These are phyloP conservation scores for Cerceris rybyensis DNA, from an alignment of 2,888 invertebrate species.

Conservation along the genomic window DNA sequence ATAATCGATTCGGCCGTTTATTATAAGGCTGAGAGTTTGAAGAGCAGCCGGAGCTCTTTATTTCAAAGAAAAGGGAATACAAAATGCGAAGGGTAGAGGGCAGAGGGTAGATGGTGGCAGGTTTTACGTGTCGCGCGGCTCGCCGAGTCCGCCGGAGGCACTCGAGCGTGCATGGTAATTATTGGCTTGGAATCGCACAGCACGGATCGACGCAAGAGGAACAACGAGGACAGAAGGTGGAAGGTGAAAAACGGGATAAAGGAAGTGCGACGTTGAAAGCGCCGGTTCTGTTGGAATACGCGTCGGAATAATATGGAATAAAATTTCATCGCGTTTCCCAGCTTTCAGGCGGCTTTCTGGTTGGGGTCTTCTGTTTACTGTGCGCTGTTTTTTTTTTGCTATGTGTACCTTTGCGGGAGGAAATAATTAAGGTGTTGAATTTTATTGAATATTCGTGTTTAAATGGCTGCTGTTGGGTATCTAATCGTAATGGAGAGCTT, in stretches of 20 bases:
- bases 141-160: constrained; percentile 19
- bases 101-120: background rate
- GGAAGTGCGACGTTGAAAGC: constrained; percentile 28
- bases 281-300: constrained; percentile 23
- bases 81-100: background rate
- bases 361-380: too few relatives aligned
- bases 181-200: constrained; percentile 58
- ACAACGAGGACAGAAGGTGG: constrained; percentile 25
- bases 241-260: constrained; percentile 15
- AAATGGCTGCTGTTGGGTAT: too few relatives aligned
- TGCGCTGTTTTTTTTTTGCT: too few relatives aligned
- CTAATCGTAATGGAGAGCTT: too few relatives aligned
- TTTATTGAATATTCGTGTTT: too few relatives aligned
- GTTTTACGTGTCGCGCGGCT: constrained; percentile 25
- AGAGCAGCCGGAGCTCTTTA: background rate
- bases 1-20: too few relatives aligned
- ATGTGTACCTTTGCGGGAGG: too few relatives aligned
- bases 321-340: background rate
- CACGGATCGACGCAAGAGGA: constrained; percentile 29
- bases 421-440: too few relatives aligned
- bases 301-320: background rate
- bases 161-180: constrained; percentile 58
- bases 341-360: too few relatives aligned
- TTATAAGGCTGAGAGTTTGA: background rate
- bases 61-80: background rate